Base-by-base conservation (phyloP, 2,888 invertebrate genomes). In the Aphidius colemani region DNA sequence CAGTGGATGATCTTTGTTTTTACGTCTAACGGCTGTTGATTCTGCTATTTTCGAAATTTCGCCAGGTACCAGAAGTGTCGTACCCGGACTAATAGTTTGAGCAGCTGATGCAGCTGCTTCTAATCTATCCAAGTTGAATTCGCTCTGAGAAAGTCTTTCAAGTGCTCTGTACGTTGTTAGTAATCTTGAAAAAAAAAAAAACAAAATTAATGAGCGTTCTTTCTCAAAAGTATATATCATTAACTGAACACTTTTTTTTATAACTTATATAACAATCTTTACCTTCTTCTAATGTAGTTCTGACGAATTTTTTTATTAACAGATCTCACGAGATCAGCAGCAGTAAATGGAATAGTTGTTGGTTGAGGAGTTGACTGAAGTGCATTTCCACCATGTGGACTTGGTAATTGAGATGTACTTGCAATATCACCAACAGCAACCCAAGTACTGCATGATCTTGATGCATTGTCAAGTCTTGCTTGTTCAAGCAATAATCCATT, bases 261-360 rank as follows among this genome's bases (percentile, higher is more conserved):
- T 43, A 13, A n/a, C 18, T 57, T 44, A 13, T 43, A n/a, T 7
- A 46, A 48, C n/a, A 45, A 45, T 1, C 6, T n/a, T 49, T 30
- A 80, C 81, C 80, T 86, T 64, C 92, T 85, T 69, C 90, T 87
- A 67, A 94, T 93, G 79, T 94, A 94, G 78, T 89, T 90, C 80
- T 93, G 93, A 3, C 94, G 87, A 2, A 92, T 89, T 85, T 93
- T 93, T 76, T 92, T 93, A 75, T 94, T 94, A 56, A 90, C 89
- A 51, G 93, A 92, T 66, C 88, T 85, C 44, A 91, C 89, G 50
- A 91, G 86, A 67, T 90, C 90, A 1, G 88, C 85, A 68, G 88
- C 84, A 53, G 90, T 85, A 82, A 90, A 88, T 2, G 86, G 85
- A 10, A 86, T 85, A 4, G 86, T 84, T 7, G 85, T 84, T 75